Conservation (phyloP, 2,113 vertebrate genomes). For the Melanostigma gelatinosum region DNA sequence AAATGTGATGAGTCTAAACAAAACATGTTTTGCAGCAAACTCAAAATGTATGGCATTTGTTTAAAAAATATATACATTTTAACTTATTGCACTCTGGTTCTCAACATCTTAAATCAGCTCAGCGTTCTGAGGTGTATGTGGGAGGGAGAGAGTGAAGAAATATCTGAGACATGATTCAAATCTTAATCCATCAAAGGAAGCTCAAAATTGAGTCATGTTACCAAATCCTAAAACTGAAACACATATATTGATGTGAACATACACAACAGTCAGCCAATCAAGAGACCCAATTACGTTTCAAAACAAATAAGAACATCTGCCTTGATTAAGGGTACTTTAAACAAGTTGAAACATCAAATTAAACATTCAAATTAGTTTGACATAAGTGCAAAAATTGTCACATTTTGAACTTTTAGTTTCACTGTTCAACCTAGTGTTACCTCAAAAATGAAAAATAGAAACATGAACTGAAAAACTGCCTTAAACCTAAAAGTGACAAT, state of each 20-base stretch:
- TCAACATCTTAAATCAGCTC: not conserved
- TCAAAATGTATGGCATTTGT: not conserved
- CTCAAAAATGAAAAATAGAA: not conserved
- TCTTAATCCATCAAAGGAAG: constrained; percentile 60
- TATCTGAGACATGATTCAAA: constrained; percentile 64
- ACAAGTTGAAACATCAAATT: not conserved
- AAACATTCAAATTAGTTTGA: not conserved
- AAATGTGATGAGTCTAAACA: not conserved
- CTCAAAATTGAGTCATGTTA: constrained; percentile 56
- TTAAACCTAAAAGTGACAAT: not conserved
- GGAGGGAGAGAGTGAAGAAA: constrained; percentile 44
- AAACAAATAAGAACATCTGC: constrained; percentile 40
- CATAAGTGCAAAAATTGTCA: not conserved
- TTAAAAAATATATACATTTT: not conserved
- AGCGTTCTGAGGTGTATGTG: constrained; percentile 19
- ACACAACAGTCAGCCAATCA: constrained; percentile 12
- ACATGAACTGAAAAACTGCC: not conserved
- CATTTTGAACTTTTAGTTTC: not conserved
- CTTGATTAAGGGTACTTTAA: not conserved
- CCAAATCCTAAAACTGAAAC: constrained; percentile 52
- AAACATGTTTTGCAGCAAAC: not conserved
- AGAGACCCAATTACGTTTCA: constrained; percentile 11
- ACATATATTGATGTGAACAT: constrained; percentile 25
- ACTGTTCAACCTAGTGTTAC: not conserved
- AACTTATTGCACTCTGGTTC: not conserved